Evolutionary conservation across 2,113 vertebrate genomes (phyloP), one percentile per base, ranked within the genome.

Genomic region (Tricholaema leucomelas): DNA sequence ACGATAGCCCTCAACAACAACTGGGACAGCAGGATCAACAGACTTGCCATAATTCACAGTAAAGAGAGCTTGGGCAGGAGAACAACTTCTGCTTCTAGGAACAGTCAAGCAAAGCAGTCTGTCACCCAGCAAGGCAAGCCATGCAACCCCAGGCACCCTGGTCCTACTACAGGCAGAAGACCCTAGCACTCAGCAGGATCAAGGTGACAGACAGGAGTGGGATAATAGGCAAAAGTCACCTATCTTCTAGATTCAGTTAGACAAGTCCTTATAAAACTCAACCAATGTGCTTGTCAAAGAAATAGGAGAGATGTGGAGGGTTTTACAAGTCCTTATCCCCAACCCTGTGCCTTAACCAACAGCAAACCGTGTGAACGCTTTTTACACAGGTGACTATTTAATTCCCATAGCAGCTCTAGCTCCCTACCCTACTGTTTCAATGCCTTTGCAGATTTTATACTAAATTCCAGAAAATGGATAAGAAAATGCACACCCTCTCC

Each of bases 81-180:
- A 42, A 70, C 33, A 69, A 44, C 36, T 72, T 27, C 63, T 73
- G 46, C 69, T 87, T 85, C 85, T 80, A 93, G 64, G 55, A 91
- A 46, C 12, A 17, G 71, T 8, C 3, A 4, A 50, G 31, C 27
- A 35, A 42, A 70, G n/a, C 0, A 1, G 15, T 50, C 70, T 1
- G 2, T 81, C 48, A 35, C 10, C 8, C 0, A 0, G 20, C 0
- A 0, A 28, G 55, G 17, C 11, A 8, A 74, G 20, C 4, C 31
- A 18, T 60, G 40, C 60, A 56, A 19, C 24, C 9, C 8, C 50
- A 8, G 71, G 60, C 15, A 35, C 19, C 15, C 10, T 9, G 35
- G 44, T 28, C 10, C 36, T 42, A 52, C 61, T 20, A 38, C 58
- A 13, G 30, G 28, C 69, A 24, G 0, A 0, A 77, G n/a, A 7